Conservation (phyloP, 2,797 vertebrate genomes). For the Poeciliopsis presidionis region DNA sequence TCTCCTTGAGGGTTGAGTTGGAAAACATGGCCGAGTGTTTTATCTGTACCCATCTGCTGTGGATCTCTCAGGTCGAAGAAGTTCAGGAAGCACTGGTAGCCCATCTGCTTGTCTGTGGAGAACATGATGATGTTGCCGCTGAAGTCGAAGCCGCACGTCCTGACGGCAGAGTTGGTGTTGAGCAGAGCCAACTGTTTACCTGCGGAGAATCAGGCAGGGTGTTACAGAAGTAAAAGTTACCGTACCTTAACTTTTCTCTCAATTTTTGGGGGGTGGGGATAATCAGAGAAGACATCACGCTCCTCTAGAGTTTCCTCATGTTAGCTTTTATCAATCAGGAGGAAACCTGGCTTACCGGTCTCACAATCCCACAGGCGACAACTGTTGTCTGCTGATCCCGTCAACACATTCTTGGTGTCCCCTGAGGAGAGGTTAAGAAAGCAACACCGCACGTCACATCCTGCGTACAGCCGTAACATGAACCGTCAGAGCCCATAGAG, state of each 20-base stretch:
- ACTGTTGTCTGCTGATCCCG: constrained; percentile 96
- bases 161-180: constrained; percentile 94
- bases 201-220: constrained; percentile 44
- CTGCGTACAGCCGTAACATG: not conserved
- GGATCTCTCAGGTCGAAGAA: constrained; percentile 95
- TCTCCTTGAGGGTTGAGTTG: too few relatives aligned
- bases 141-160: constrained; percentile 97
- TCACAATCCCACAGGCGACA: constrained; percentile 98
- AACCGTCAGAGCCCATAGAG: too few relatives aligned
- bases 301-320: not conserved
- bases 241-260: not conserved
- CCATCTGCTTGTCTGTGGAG: constrained; percentile 99
- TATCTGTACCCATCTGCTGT: constrained; percentile 89
- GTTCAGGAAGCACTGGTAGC: constrained; percentile 96
- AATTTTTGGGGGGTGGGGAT: too few relatives aligned
- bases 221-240: not conserved
- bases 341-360: constrained; percentile 83
- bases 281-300: not conserved
- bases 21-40: not conserved
- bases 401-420: constrained; percentile 96
- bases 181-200: constrained; percentile 95
- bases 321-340: not conserved
- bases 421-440: constrained; percentile 84
- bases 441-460: not conserved
- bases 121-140: constrained; percentile 99